Evolutionary conservation across 2,113 vertebrate species (phyloP).

Genomic region (Engraulis encrasicolus): DNA sequence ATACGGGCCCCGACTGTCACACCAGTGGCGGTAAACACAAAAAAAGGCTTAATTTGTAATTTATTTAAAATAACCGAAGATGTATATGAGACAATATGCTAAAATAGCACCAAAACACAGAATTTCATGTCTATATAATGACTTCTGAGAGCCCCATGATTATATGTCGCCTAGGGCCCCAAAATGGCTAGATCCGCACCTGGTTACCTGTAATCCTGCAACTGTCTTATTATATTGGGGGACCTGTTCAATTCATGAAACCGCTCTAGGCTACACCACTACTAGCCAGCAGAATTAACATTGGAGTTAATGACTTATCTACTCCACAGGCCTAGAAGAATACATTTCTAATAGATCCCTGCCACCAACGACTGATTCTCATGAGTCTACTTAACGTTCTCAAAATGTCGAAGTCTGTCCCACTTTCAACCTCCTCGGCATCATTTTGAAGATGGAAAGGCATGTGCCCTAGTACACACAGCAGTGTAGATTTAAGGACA

Average conservation of each 20-base stretch:
- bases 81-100: too few relatives aligned
- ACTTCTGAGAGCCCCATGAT: too few relatives aligned
- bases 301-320: background rate
- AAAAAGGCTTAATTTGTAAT: too few relatives aligned
- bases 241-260: background rate
- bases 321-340: background rate
- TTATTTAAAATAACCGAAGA: too few relatives aligned
- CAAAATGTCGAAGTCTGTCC: background rate
- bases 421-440: background rate
- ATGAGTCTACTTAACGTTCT: background rate
- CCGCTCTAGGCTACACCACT: background rate
- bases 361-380: background rate
- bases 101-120: too few relatives aligned
- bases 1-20: too few relatives aligned
- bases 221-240: background rate
- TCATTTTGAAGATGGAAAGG: background rate
- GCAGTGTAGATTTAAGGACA: background rate
- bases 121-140: too few relatives aligned
- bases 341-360: background rate
- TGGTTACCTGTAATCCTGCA: slow-evolving; percentile 12
- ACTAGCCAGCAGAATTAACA: background rate
- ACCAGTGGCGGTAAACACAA: too few relatives aligned
- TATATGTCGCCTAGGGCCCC: too few relatives aligned
- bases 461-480: background rate
- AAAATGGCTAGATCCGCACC: too few relatives aligned